Evolutionary conservation across 2,888 invertebrate species (phyloP).

Genomic region (Nephrotoma flavescens): DNA sequence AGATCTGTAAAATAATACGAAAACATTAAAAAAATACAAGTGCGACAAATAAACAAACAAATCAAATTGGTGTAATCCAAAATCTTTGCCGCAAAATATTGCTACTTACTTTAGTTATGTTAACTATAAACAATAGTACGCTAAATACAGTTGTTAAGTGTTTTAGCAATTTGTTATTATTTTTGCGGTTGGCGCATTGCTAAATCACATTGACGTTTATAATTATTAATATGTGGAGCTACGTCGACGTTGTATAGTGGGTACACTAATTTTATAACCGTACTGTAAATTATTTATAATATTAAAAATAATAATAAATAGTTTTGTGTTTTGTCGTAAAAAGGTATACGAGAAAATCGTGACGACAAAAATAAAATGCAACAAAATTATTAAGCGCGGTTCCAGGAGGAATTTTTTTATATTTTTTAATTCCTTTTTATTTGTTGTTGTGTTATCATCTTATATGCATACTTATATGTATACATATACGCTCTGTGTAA

Average conservation of each 20-base stretch:
- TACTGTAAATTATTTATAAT: background rate
- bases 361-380: background rate
- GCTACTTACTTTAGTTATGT: background rate
- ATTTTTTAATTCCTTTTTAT: background rate
- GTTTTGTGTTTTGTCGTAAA: background rate
- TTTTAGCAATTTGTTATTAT: background rate
- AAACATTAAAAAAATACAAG: background rate
- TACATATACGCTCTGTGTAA: background rate
- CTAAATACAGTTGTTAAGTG: background rate
- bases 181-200: background rate
- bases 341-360: background rate
- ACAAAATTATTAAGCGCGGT: background rate
- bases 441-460: background rate
- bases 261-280: background rate
- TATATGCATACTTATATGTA: background rate
- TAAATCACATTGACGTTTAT: background rate
- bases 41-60: background rate
- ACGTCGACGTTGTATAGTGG: too few species aligned
- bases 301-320: background rate
- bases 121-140: background rate
- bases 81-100: background rate
- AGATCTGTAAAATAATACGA: background rate
- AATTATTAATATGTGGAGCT: background rate
- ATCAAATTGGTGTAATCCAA: background rate
- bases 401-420: background rate